Base-by-base conservation (phyloP, 2,113 vertebrate genomes). In the Elephas maximus region DNA sequence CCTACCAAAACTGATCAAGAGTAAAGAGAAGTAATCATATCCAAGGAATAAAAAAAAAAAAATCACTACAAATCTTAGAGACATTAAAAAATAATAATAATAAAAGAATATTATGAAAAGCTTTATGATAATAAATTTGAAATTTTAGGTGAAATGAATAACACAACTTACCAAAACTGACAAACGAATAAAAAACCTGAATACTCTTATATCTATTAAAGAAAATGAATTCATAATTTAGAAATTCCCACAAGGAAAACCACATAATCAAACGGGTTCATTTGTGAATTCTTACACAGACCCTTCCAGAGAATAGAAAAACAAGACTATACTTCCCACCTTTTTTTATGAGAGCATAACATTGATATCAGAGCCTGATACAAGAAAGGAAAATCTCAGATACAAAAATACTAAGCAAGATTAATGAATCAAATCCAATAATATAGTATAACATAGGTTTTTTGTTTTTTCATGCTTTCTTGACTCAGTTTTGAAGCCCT, bases 221-320 rank as follows among this genome's bases (percentile, higher is more conserved):
- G 77, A 76, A 93, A 86, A 26, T 63, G 51, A 74, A 67, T 67
- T 30, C 24, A 45, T 79, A 90, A 74, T 53, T 63, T 88, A 45
- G 94, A 91, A 69, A 74, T 76, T 76, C 15, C 44, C 14, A 44
- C 65, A 90, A 26, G 87, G 53, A 77, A 92, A 97, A 86, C 9
- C 44, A 87, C 24, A 90, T 73, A 90, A 44, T 33, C 77, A 88
- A 67, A 45, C 90, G 26, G 44, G 12, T 83, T 87, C 51, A 87
- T 28, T 84, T 73, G 60, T 67, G 45, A 96, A 87, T 73, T 90
- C 23, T 74, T 87, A 63, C 2, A 7, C 51, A 90, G 81, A 73
- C 2, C 20, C 83, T 88, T 81, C 41, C 63, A 93, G 37, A 90
- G 17, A 78, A 5, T 11, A 88, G 7, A 62, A 74, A 77, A 88